These are phyloP conservation scores for Drosophila subobscura DNA, from an alignment of 1,140 invertebrate genomes.

Conservation along the genomic window DNA sequence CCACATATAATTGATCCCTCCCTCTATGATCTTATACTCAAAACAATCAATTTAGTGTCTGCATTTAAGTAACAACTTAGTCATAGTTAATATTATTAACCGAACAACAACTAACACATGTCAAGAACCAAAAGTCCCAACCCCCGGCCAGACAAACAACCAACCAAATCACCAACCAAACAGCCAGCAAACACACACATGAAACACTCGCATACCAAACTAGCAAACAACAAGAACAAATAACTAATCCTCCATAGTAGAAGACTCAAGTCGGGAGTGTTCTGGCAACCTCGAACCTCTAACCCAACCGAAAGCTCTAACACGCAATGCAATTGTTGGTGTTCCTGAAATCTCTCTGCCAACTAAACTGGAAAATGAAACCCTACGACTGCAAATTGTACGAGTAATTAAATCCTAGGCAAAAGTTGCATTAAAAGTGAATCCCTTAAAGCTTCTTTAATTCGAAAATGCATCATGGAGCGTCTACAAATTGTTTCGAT, in stretches of 20 bases:
- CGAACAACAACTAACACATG: conserved; percentile 35
- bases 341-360: too few relatives aligned
- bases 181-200: background rate
- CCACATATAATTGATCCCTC: conserved; percentile 9
- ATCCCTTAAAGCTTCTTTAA: too few relatives aligned
- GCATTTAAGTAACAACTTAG: conserved; percentile 59
- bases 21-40: conserved; percentile 20
- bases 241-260: background rate
- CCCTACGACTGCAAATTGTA: too few relatives aligned
- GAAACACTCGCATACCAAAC: background rate
- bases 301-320: conserved; percentile 17
- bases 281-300: conserved; percentile 3
- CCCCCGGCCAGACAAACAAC: conserved; percentile 25
- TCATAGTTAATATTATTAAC: conserved; percentile 43
- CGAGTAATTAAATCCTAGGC: too few relatives aligned
- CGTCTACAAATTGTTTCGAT: too few relatives aligned
- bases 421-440: too few relatives aligned
- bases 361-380: too few relatives aligned
- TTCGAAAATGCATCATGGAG: too few relatives aligned
- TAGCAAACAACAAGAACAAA: conserved; percentile 8
- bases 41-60: conserved; percentile 42
- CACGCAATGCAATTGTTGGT: too few relatives aligned
- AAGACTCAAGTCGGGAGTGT: conserved; percentile 1
- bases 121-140: conserved; percentile 12
- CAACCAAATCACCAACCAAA: background rate